Conservation (phyloP, 2,113 vertebrate genomes). For the Gasterosteus aculeatus region DNA sequence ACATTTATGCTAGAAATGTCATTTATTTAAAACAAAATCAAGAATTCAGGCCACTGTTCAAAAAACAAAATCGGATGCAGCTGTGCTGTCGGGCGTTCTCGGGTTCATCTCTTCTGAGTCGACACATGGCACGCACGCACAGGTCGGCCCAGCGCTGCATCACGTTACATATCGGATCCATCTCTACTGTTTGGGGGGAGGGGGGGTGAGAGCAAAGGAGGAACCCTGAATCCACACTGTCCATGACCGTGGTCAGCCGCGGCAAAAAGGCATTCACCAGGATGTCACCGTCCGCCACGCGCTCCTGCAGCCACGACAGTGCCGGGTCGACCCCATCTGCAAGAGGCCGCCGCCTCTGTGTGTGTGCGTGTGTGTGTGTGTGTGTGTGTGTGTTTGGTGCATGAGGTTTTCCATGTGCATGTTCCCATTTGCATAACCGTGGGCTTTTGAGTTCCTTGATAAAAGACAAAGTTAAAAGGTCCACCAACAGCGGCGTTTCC, state of each 20-base stretch:
- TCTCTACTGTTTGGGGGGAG: conserved; percentile 14
- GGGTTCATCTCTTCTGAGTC: background rate
- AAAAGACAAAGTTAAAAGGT: conserved; percentile 37
- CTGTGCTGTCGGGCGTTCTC: background rate
- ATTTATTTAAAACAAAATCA: background rate
- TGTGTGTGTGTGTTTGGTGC: background rate
- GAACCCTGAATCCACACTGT: conserved; percentile 44
- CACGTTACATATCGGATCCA: conserved; percentile 26
- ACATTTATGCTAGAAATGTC: background rate
- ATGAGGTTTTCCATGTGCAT: background rate
- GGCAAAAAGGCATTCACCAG: conserved; percentile 73
- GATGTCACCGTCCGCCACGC: conserved; percentile 52
- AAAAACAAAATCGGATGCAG: background rate
- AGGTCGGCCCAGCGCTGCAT: conserved; percentile 1
- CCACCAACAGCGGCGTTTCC: conserved; percentile 29
- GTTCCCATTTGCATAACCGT: background rate
- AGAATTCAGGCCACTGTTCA: background rate
- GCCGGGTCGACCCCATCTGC: conserved; percentile 61
- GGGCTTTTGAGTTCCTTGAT: conserved; percentile 12
- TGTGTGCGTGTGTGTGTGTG: background rate
- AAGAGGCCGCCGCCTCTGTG: conserved; percentile 38
- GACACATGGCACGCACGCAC: background rate
- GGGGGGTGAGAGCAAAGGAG: background rate
- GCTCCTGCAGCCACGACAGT: conserved; percentile 1
- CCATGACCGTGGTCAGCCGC: conserved; percentile 70